Evolutionary conservation across 2,113 vertebrate species (phyloP).

Genomic region (Sapayoa aenigma): DNA sequence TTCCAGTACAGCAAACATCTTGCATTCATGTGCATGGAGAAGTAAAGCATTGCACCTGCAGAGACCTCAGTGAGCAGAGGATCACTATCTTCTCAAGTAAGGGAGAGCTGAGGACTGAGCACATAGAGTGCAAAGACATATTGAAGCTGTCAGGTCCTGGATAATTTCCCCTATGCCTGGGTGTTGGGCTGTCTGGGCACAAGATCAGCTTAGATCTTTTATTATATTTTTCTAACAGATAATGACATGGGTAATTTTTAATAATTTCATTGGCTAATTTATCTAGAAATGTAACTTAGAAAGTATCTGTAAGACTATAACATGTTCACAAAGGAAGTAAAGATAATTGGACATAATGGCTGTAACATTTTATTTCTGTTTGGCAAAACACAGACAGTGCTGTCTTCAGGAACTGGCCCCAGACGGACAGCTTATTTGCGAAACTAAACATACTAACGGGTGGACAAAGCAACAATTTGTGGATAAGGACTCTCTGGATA

Average conservation of each 20-base stretch:
- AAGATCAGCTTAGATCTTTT: not conserved
- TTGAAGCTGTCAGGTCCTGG: not conserved
- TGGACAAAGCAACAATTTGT: not conserved
- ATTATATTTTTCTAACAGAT: not conserved
- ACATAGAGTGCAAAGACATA: not conserved
- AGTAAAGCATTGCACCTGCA: accelerated
- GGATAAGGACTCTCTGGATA: not conserved
- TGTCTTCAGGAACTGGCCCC: not conserved
- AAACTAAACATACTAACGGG: not conserved
- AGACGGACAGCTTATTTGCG: not conserved
- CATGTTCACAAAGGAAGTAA: not conserved
- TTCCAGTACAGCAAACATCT: not conserved
- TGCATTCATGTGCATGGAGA: not conserved
- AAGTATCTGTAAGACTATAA: not conserved
- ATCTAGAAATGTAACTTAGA: not conserved
- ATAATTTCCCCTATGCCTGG: not conserved
- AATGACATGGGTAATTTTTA: not conserved
- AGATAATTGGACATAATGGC: not conserved
- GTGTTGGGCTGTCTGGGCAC: not conserved
- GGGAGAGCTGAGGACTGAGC: not conserved
- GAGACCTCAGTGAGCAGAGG: not conserved
- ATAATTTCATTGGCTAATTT: not conserved
- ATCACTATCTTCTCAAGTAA: not conserved
- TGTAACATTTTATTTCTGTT: not conserved
- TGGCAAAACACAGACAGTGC: not conserved